Conservation (phyloP, 2,888 invertebrate genomes). For the Andrena marginata region DNA sequence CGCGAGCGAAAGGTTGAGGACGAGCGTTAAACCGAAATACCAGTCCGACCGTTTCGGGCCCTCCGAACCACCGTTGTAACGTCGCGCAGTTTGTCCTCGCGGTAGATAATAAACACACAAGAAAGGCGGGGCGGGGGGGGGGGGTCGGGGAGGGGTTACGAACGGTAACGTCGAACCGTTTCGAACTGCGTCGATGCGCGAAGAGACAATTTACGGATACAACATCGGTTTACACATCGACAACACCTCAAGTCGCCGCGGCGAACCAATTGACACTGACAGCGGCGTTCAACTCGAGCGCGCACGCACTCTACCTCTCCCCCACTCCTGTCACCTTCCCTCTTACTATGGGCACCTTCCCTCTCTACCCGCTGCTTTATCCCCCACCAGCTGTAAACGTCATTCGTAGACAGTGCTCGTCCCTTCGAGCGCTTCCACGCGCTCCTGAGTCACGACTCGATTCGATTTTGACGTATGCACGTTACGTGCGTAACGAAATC, state of each 20-base stretch:
- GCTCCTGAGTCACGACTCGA: constrained; percentile 46
- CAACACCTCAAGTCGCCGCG: constrained; percentile 76
- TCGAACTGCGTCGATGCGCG: constrained; percentile 30
- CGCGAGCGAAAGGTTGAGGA: constrained; percentile 8
- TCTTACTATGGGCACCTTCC: constrained; percentile 24
- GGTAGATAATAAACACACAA: constrained; percentile 39
- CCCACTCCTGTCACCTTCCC: constrained; percentile 45
- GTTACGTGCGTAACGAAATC: constrained; percentile 23
- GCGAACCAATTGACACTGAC: constrained; percentile 82
- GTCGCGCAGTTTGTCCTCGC: constrained; percentile 20
- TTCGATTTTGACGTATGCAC: constrained; percentile 38
- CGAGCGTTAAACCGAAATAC: not conserved
- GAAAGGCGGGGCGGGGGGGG: not conserved
- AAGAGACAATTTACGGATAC: constrained; percentile 19
- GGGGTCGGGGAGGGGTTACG: constrained; percentile 8
- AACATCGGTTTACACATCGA: constrained; percentile 64
- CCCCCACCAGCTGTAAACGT: constrained; percentile 32
- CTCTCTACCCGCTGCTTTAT: not conserved
- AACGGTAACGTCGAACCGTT: constrained; percentile 9
- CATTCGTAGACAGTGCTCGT: constrained; percentile 23
- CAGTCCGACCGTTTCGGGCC: constrained; percentile 32
- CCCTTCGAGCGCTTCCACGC: constrained; percentile 44
- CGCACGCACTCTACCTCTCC: constrained; percentile 84
- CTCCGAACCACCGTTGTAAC: constrained; percentile 28
- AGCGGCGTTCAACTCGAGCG: constrained; percentile 74